phyloP scores from a whole-genome alignment of 2,888 invertebrate species.

The Caenorhabditis sulstoni region DNA sequence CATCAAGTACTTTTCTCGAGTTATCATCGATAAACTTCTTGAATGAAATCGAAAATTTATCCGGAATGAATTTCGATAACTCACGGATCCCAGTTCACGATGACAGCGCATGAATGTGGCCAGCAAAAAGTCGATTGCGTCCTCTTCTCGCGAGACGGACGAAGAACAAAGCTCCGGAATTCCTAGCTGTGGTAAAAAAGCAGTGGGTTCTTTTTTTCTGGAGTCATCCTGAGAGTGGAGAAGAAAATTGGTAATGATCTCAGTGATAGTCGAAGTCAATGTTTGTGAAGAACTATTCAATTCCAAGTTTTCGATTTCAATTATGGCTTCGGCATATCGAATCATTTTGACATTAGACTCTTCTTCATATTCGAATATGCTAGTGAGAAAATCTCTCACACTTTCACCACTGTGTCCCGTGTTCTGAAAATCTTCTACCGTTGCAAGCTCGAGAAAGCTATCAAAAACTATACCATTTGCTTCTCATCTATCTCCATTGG shows the following conservation, averaged over 20 bases:
- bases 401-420: not conserved
- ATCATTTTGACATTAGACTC: conserved; percentile 10
- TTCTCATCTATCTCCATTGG: no score
- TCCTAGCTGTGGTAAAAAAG: no score
- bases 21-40: no score
- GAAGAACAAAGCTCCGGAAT: no score
- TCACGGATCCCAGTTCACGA: conserved; percentile 3
- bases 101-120: conserved; percentile 7
- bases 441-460: no score
- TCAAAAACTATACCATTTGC: not conserved
- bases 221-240: no score
- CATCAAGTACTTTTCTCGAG: not conserved
- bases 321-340: conserved; percentile 26
- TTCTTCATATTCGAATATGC: conserved; percentile 27
- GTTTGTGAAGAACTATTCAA: not conserved
- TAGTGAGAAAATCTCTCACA: conserved; percentile 18
- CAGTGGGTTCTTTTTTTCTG: no score
- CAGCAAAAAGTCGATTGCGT: conserved; percentile 26
- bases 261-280: conserved; percentile 14
- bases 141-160: no score
- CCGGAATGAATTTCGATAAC: no score
- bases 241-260: conserved; percentile 23
- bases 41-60: no score
- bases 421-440: no score
- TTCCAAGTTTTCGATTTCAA: conserved; percentile 30